Evolutionary conservation across 1,140 invertebrate genomes (phyloP).

Genomic region (Mesaphorura yosii): DNA sequence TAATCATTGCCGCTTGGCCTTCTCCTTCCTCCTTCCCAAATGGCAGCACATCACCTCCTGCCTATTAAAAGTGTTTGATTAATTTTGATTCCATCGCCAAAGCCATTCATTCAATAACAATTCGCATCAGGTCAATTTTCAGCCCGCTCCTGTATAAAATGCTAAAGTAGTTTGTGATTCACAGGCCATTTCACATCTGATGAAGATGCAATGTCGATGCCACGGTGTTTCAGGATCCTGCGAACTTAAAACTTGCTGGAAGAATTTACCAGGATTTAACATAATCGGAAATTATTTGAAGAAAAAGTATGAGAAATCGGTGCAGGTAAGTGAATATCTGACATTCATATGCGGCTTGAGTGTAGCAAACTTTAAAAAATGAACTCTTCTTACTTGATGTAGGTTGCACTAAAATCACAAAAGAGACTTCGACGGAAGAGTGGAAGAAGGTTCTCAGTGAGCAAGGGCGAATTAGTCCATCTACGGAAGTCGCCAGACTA

Average conservation of each 20-base stretch:
- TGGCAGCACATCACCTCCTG: too few relatives aligned
- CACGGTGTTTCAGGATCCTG: slow-evolving; percentile 55
- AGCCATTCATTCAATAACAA: too few relatives aligned
- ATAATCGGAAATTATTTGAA: slow-evolving; percentile 45
- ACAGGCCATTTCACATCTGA: slow-evolving; percentile 39
- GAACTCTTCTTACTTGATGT: background rate
- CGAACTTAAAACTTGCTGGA: slow-evolving; percentile 54
- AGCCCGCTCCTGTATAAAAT: too few relatives aligned
- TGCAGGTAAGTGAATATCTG: slow-evolving; percentile 35
- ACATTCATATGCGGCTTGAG: background rate
- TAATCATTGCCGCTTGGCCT: too few relatives aligned
- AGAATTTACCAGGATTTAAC: slow-evolving; percentile 44
- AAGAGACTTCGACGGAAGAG: slow-evolving; percentile 35
- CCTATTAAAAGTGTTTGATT: background rate
- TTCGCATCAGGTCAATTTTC: too few relatives aligned
- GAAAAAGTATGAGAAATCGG: slow-evolving; percentile 42
- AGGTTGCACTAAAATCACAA: slow-evolving; percentile 33
- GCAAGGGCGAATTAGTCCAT: slow-evolving; percentile 47
- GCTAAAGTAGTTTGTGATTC: slow-evolving; percentile 1
- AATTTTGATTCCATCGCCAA: too few relatives aligned
- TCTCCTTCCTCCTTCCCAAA: too few relatives aligned
- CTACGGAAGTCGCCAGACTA: slow-evolving; percentile 53
- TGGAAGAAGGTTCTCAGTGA: slow-evolving; percentile 34
- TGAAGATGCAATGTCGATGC: slow-evolving; percentile 49
- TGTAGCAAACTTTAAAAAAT: background rate